These are phyloP conservation scores for Tyrannus savana DNA, from an alignment of 2,113 vertebrate species.

Conservation along the genomic window DNA sequence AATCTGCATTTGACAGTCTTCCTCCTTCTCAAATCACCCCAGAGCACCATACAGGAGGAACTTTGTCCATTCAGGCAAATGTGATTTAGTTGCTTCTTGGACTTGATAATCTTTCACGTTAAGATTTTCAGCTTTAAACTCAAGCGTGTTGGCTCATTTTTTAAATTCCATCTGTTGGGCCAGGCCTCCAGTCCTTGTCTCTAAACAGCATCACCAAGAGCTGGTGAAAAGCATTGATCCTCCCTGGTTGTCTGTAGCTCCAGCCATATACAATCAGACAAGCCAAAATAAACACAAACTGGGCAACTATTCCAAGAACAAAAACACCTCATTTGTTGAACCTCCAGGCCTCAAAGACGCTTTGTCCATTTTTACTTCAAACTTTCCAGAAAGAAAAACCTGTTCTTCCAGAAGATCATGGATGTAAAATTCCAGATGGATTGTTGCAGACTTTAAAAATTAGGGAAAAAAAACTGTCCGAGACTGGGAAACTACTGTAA, in stretches of 20 bases:
- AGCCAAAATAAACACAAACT: conserved; percentile 56
- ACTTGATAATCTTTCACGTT: not conserved
- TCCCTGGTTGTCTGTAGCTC: not conserved
- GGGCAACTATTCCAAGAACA: conserved; percentile 45
- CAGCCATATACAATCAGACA: not conserved
- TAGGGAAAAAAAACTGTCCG: not conserved
- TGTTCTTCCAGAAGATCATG: conserved; percentile 13
- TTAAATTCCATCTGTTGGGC: not conserved
- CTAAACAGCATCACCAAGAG: not conserved
- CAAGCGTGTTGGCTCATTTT: not conserved
- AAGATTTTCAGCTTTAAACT: not conserved
- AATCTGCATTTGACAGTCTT: not conserved
- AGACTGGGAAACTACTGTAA: not conserved
- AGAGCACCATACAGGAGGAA: not conserved
- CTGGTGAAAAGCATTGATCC: conserved; percentile 47
- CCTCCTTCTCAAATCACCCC: not conserved
- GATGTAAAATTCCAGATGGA: conserved; percentile 57
- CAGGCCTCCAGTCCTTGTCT: not conserved
- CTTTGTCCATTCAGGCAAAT: not conserved
- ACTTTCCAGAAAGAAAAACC: conserved; percentile 55
- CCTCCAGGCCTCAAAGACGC: conserved; percentile 43
- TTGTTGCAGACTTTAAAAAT: conserved; percentile 21
- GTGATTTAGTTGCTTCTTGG: not conserved
- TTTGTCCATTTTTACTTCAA: conserved; percentile 57
- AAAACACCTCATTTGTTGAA: conserved; percentile 67